Evolutionary conservation across 2,888 invertebrate genomes (phyloP), one percentile per base, ranked within the genome.

Genomic region (Caenorhabditis panamensis): DNA sequence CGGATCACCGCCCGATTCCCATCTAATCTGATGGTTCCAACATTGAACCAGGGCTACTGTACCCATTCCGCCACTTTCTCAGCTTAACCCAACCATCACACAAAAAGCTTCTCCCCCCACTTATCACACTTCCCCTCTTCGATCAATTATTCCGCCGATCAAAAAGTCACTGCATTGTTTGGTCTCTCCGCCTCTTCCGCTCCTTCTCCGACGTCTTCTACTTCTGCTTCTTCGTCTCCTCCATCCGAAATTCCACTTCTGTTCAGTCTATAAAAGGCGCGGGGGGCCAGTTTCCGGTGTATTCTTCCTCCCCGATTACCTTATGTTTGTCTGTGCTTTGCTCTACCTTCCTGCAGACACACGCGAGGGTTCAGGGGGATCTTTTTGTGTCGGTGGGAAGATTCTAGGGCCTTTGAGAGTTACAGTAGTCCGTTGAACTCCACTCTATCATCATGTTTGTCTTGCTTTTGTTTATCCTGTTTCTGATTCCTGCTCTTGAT

Each of bases 261-360:
- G n/a, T 51, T 36, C 37, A 26, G 36, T 22, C 28, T 22, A 22
- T 58, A 37, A 54, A 66, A 41, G 54, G 54, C 16, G 16, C 53
- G 24, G 41, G 36, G 26, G 13, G 9, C 71, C 64, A 16, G 62
- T 41, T 73, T 73, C 73, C 73, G 73, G 73, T 73, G 64, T 64
- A 73, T 73, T 73, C 64, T 73, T 73, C 49, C 24, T 58, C 36
- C 49, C 56, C 47, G 13, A 8, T 31, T 58, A 31, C 28, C 47
- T 18, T 11, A n/a, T 71, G 54, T 71, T 71, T 71, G 62, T 62
- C 22, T 72, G 72, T 72, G 72, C 36, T 72, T 72, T 72, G 72
- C 72, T 72, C 72, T 3, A 16, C 49, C 24, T 36, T 62, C 49
- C 18, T 41, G n/a, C 31, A 9, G 4, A 31, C 31, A 31, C 31